phyloP scores from a whole-genome alignment of 2,113 vertebrate species.

The Sylvietta virens region DNA sequence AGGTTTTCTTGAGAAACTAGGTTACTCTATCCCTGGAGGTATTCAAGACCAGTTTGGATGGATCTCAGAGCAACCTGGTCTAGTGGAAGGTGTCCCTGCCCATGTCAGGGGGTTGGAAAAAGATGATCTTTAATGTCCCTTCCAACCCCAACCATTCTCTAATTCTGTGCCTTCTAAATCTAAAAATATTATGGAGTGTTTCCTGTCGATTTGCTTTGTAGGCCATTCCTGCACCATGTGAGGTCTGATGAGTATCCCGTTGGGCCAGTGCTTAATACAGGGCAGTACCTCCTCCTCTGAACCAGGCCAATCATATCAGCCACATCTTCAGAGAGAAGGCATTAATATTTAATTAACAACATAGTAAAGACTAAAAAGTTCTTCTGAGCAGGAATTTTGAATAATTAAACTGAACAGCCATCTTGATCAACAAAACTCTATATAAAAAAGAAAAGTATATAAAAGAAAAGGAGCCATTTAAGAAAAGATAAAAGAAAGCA shows the following conservation, averaged over 20 bases:
- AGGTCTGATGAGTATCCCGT: background rate
- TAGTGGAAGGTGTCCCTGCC: background rate
- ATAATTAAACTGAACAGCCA: background rate
- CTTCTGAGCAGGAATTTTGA: background rate
- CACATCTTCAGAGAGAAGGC: background rate
- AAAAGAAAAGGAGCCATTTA: background rate
- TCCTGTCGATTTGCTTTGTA: background rate
- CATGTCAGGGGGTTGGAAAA: fast-evolving
- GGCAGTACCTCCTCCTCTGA: background rate
- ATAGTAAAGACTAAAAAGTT: background rate
- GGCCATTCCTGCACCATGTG: background rate
- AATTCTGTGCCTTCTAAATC: background rate
- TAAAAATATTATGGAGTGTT: background rate
- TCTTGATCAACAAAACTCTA: background rate
- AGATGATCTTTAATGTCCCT: background rate
- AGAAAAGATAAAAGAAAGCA: background rate
- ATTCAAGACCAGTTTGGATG: background rate
- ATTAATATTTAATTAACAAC: background rate
- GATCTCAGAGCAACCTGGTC: background rate
- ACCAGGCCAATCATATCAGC: background rate
- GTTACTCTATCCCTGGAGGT: background rate
- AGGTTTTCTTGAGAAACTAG: background rate
- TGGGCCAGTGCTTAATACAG: background rate
- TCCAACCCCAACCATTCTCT: background rate
- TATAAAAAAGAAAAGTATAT: too few relatives aligned